A percentile compares a stretch with the other conserved stretches of the same genome.
Conservation (phyloP, 1,140 invertebrate genomes). For the Geopemphigus sp. region DNA sequence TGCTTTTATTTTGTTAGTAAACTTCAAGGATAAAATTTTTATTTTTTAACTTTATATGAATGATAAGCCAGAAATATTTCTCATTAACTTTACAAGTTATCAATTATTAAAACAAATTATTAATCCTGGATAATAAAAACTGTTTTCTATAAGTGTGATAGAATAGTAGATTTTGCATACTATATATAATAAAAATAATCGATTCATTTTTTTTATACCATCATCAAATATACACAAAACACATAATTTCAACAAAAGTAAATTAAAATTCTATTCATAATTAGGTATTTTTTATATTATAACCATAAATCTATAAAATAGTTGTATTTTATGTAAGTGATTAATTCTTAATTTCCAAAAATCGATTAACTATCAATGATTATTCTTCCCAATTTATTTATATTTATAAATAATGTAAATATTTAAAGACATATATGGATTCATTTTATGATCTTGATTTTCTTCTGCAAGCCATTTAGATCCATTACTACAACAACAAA, state of each 20-base stretch:
- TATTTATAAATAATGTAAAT: too few species aligned
- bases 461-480: too few species aligned
- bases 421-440: too few species aligned
- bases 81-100: slow-evolving; percentile 41
- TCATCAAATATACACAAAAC: not conserved
- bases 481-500: too few species aligned
- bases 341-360: too few species aligned
- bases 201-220: not conserved
- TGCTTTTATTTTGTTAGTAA: slow-evolving; percentile 36
- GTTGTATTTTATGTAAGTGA: not conserved
- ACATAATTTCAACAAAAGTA: not conserved
- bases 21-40: slow-evolving; percentile 45
- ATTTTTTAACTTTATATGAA: too few species aligned
- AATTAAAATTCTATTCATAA: not conserved
- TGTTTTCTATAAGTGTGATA: slow-evolving; percentile 22
- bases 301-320: too few species aligned
- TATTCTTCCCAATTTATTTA: too few species aligned
- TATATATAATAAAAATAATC: not conserved
- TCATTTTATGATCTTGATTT: too few species aligned
- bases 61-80: slow-evolving; percentile 44
- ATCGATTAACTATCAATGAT: too few species aligned
- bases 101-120: slow-evolving; percentile 48
- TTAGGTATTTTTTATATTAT: not conserved
- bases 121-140: slow-evolving; percentile 33
- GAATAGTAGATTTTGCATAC: slow-evolving; percentile 22